These are phyloP conservation scores for Aplysia californica DNA, from an alignment of 1,140 invertebrate genomes.

Conservation along the genomic window DNA sequence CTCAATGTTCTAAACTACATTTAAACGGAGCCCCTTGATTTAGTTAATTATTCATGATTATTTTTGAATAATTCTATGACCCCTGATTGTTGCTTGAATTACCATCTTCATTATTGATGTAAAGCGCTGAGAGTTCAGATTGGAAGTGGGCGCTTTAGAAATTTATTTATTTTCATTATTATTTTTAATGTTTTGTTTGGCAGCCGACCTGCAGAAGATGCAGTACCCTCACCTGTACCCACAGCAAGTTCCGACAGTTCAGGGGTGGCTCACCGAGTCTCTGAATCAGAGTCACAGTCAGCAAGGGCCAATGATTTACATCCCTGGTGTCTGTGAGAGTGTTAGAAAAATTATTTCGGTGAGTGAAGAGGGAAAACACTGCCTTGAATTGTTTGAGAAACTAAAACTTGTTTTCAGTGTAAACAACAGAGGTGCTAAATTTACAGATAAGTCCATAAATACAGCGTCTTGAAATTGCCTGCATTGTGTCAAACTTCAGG, in stretches of 20 bases:
- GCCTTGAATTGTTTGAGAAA: not conserved
- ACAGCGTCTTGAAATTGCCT: too few species aligned
- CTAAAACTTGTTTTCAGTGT: not conserved
- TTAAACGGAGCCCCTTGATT: too few species aligned
- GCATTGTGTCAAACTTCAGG: too few species aligned
- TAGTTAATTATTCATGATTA: too few species aligned
- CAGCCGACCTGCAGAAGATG: constrained; percentile 73
- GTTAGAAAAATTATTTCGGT: constrained; percentile 81
- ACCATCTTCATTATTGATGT: too few species aligned
- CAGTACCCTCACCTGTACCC: constrained; percentile 74
- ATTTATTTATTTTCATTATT: too few species aligned
- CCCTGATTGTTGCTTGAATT: too few species aligned
- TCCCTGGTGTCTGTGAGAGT: constrained; percentile 73
- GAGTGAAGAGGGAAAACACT: constrained; percentile 43
- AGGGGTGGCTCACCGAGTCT: constrained; percentile 77
- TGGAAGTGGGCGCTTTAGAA: too few species aligned
- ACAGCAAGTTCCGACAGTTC: constrained; percentile 76
- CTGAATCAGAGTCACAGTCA: constrained; percentile 69
- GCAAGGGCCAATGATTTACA: constrained; percentile 77
- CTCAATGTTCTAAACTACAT: too few species aligned
- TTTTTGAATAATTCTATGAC: too few species aligned
- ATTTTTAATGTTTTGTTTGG: too few species aligned
- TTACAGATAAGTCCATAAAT: not conserved
- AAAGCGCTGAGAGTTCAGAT: too few species aligned
- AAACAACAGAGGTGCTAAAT: not conserved